Conservation (phyloP, 2,797 vertebrate genomes). For the Cirrhinus molitorella region DNA sequence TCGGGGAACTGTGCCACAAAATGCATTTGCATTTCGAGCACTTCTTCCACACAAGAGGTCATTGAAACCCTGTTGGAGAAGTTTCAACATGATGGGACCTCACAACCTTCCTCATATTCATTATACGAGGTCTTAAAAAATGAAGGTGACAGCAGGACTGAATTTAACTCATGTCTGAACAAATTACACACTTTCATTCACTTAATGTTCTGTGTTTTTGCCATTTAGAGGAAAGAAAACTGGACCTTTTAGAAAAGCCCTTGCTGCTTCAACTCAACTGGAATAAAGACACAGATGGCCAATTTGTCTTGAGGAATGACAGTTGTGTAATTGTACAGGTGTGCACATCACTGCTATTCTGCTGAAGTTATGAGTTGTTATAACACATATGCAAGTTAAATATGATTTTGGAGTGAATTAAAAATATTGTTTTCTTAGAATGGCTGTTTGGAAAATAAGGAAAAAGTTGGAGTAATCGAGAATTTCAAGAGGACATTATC, state of each 20-base stretch:
- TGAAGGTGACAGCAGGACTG: slow-evolving; percentile 77
- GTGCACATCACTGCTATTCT: slow-evolving; percentile 10
- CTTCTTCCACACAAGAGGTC: slow-evolving; percentile 83
- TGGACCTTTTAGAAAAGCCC: slow-evolving; percentile 88
- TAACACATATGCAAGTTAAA: background rate
- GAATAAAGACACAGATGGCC: slow-evolving; percentile 86
- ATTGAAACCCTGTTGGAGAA: slow-evolving; percentile 90
- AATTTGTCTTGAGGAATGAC: slow-evolving; percentile 90
- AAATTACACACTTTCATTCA: background rate
- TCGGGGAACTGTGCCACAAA: slow-evolving; percentile 91
- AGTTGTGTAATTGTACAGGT: slow-evolving; percentile 80
- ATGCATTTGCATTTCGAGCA: slow-evolving; percentile 89
- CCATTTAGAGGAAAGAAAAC: slow-evolving; percentile 84
- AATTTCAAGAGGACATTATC: slow-evolving; percentile 92
- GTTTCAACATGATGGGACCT: slow-evolving; percentile 91
- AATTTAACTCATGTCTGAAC: background rate
- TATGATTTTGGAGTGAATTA: background rate
- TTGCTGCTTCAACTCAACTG: slow-evolving; percentile 92
- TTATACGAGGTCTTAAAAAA: slow-evolving; percentile 88
- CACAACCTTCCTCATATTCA: slow-evolving; percentile 83
- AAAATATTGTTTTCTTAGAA: background rate
- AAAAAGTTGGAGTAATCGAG: slow-evolving; percentile 90
- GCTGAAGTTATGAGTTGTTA: background rate
- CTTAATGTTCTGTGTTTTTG: background rate
- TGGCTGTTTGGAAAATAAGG: slow-evolving; percentile 76